phyloP scores from a whole-genome alignment of 2,888 invertebrate species.

The Elysia crispata region DNA sequence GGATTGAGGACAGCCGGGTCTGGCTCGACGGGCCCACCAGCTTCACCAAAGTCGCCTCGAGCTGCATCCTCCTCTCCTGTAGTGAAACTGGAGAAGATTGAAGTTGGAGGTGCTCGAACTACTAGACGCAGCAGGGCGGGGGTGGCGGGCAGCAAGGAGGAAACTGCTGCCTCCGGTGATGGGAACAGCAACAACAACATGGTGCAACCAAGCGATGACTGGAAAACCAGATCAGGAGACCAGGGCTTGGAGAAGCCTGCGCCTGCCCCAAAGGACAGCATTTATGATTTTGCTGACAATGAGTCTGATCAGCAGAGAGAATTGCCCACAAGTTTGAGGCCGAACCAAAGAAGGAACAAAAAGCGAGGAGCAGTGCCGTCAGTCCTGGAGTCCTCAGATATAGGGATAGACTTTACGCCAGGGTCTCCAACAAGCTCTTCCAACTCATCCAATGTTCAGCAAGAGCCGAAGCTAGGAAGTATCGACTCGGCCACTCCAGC shows the following conservation, averaged over 20 bases:
- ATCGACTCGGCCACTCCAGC: neutral
- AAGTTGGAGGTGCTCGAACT: constrained; percentile 50
- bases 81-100: constrained; percentile 65
- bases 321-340: constrained; percentile 44
- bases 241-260: constrained; percentile 45
- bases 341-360: constrained; percentile 51
- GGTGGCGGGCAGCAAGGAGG: constrained; percentile 29
- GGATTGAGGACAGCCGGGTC: constrained; percentile 48
- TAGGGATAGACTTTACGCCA: constrained; percentile 32
- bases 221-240: constrained; percentile 48
- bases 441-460: constrained; percentile 12
- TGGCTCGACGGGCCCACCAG: neutral
- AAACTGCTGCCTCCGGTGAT: constrained; percentile 2
- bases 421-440: constrained; percentile 36
- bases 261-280: constrained; percentile 56
- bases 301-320: constrained; percentile 59
- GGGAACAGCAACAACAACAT: constrained; percentile 28
- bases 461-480: constrained; percentile 26
- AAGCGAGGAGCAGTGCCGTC: constrained; percentile 10
- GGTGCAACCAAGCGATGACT: constrained; percentile 48
- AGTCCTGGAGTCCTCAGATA: neutral
- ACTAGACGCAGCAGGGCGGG: constrained; percentile 50
- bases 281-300: constrained; percentile 69
- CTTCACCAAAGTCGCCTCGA: constrained; percentile 47
- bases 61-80: constrained; percentile 57